Conservation (phyloP, 2,113 vertebrate genomes). For the Odobenus rosmarus region DNA sequence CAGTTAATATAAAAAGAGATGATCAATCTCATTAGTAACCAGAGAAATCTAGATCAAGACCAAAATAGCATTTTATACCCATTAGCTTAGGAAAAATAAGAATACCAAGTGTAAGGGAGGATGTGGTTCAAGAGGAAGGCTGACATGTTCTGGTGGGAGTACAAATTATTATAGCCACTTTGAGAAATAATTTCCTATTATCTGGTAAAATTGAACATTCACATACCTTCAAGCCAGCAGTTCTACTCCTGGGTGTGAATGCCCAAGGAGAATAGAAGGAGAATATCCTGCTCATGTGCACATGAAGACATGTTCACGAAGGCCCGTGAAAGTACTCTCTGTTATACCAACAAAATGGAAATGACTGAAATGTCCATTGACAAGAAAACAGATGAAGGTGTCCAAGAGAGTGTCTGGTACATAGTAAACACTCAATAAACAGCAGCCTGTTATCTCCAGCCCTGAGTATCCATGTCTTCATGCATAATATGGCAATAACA, state of each 20-base stretch:
- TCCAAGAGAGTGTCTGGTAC: background rate
- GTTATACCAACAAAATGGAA: background rate
- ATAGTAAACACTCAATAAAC: background rate
- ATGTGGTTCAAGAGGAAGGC: background rate
- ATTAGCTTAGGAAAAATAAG: background rate
- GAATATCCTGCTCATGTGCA: background rate
- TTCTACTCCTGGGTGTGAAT: background rate
- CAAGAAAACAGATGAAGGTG: background rate
- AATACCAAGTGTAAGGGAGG: background rate
- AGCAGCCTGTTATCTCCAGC: background rate
- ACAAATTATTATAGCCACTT: background rate
- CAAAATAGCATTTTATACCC: background rate
- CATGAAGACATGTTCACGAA: background rate
- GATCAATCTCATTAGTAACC: background rate
- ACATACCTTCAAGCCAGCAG: background rate
- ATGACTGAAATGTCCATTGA: background rate
- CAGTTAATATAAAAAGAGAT: slow-evolving; percentile 22
- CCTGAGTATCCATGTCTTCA: background rate
- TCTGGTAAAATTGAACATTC: background rate
- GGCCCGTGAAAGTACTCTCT: background rate
- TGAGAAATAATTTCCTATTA: background rate
- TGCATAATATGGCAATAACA: background rate
- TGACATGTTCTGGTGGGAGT: background rate
- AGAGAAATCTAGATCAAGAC: background rate
- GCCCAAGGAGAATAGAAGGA: background rate